Conservation (phyloP, 2,113 vertebrate species). For the Xyliphius kryptos region DNA sequence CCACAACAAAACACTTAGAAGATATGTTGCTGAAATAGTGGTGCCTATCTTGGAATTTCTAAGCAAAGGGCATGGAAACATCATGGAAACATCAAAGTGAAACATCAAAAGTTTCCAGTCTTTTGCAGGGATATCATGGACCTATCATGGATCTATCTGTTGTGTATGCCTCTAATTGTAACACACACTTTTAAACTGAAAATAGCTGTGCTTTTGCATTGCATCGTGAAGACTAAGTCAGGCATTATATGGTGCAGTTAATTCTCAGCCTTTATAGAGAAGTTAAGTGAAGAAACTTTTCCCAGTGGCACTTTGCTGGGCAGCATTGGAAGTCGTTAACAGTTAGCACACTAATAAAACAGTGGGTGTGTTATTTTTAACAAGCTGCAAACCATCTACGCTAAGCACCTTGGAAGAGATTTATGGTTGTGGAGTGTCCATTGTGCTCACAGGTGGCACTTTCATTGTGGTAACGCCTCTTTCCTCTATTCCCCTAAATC, state of each 20-base stretch:
- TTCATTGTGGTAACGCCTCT: no score
- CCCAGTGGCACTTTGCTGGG: slow-evolving; percentile 52
- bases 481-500: no score
- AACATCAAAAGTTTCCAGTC: no score
- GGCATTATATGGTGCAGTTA: slow-evolving; percentile 45
- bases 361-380: slow-evolving; percentile 73
- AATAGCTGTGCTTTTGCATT: slow-evolving; percentile 45
- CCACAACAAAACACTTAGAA: no score
- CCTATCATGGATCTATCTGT: no score
- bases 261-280: slow-evolving; percentile 55
- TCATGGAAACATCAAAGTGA: no score
- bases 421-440: slow-evolving; percentile 62
- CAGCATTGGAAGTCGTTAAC: slow-evolving; percentile 61
- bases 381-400: slow-evolving; percentile 70
- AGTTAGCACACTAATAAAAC: slow-evolving; percentile 64
- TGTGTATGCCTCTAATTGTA: not conserved
- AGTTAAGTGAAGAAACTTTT: slow-evolving; percentile 65
- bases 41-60: no score
- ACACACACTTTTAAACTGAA: not conserved
- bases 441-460: slow-evolving; percentile 58
- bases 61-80: no score
- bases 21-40: no score
- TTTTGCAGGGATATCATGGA: no score
- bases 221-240: slow-evolving; percentile 61
- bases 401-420: slow-evolving; percentile 65